These are phyloP conservation scores for Zygothrica quintamaculata DNA, from an alignment of 2,888 invertebrate genomes.

Conservation along the genomic window DNA sequence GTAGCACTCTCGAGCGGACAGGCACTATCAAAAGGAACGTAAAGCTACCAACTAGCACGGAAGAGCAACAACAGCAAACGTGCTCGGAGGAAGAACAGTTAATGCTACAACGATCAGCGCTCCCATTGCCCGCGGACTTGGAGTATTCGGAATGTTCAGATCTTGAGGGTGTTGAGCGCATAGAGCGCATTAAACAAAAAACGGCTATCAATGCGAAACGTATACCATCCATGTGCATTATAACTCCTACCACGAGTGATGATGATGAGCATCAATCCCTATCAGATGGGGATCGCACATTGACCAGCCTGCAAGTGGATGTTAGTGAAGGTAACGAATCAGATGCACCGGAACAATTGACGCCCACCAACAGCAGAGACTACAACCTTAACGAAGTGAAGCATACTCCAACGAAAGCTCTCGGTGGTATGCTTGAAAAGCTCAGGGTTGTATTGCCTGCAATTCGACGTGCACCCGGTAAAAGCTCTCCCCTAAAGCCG, in stretches of 20 bases:
- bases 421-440: slow-evolving; percentile 90
- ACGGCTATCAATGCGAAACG: slow-evolving; percentile 94
- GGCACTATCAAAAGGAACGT: slow-evolving; percentile 85
- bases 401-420: slow-evolving; percentile 85
- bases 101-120: slow-evolving; percentile 62
- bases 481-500: slow-evolving; percentile 83
- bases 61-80: slow-evolving; percentile 78
- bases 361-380: slow-evolving; percentile 75
- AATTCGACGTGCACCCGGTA: slow-evolving; percentile 82
- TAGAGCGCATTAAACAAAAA: slow-evolving; percentile 93
- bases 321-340: slow-evolving; percentile 40
- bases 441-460: slow-evolving; percentile 87
- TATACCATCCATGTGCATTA: slow-evolving; percentile 96
- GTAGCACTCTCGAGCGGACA: slow-evolving; percentile 86
- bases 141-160: slow-evolving; percentile 95
- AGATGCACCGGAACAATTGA: slow-evolving; percentile 65
- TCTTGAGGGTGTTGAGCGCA: slow-evolving; percentile 93
- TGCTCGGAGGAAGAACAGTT: slow-evolving; percentile 74
- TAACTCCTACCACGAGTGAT: slow-evolving; percentile 94
- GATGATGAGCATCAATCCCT: slow-evolving; percentile 87
- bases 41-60: slow-evolving; percentile 84
- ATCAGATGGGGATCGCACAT: slow-evolving; percentile 64
- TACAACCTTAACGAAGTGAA: slow-evolving; percentile 83
- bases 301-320: slow-evolving; percentile 86
- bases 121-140: slow-evolving; percentile 86